Evolutionary conservation across 2,113 vertebrate species (phyloP).

Genomic region (Heloderma charlesbogerti): DNA sequence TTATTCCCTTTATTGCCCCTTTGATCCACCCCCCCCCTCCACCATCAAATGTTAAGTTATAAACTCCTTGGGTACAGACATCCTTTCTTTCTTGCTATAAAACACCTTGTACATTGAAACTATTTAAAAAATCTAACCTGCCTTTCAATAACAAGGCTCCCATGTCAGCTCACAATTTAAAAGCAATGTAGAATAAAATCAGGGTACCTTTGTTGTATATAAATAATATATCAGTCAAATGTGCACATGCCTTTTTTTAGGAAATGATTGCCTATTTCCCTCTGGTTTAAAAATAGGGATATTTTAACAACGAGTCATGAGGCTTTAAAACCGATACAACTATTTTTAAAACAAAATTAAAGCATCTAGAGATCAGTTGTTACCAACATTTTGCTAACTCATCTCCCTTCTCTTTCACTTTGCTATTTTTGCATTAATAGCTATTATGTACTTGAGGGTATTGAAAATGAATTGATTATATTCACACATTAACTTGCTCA

Average conservation of each 20-base stretch:
- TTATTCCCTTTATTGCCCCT: neutral
- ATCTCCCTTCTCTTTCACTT: constrained; percentile 6
- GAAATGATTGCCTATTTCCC: neutral
- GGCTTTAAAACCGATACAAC: neutral
- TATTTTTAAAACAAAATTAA: neutral
- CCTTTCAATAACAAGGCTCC: neutral
- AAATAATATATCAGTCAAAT: neutral
- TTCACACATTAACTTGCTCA: neutral
- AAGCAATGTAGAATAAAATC: neutral
- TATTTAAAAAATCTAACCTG: neutral
- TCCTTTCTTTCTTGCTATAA: neutral
- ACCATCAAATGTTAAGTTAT: neutral
- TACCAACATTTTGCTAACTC: constrained; percentile 7
- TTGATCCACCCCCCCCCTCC: neutral
- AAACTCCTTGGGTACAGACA: neutral
- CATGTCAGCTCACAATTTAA: neutral
- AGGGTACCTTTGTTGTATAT: neutral
- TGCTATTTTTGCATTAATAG: constrained; percentile 39
- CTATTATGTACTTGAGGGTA: neutral
- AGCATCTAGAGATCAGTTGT: neutral
- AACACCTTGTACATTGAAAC: neutral
- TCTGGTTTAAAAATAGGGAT: constrained; percentile 23
- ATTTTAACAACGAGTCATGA: neutral
- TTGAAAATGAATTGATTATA: neutral
- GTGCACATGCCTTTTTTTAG: neutral